These are phyloP conservation scores for Babylonia areolata DNA, from an alignment of 1,140 invertebrate genomes.

Conservation along the genomic window DNA sequence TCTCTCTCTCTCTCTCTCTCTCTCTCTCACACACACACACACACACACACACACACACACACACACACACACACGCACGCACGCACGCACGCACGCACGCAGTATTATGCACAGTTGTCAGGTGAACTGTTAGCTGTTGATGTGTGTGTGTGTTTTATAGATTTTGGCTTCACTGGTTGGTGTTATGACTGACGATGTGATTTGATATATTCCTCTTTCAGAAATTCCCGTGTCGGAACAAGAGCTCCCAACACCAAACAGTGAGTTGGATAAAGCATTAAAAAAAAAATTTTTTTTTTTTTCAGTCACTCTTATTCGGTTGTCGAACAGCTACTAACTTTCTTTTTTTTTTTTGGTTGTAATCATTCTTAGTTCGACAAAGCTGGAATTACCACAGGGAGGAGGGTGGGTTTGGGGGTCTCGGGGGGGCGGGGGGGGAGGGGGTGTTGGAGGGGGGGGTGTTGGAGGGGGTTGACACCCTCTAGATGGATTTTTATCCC, in stretches of 20 bases:
- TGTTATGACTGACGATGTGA: not conserved
- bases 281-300: too few relatives aligned
- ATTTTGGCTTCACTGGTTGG: not conserved
- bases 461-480: too few relatives aligned
- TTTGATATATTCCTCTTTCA: slow-evolving; percentile 10
- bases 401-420: too few relatives aligned
- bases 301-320: too few relatives aligned
- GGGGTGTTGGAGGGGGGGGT: too few relatives aligned
- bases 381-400: too few relatives aligned
- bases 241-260: not conserved
- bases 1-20: too few relatives aligned
- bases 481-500: too few relatives aligned
- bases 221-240: slow-evolving; percentile 26
- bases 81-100: not conserved
- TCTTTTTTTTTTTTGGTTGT: too few relatives aligned
- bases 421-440: too few relatives aligned
- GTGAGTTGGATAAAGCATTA: slow-evolving; percentile 35
- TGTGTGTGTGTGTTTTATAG: not conserved
- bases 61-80: not conserved
- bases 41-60: slow-evolving; percentile 17
- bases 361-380: too few relatives aligned
- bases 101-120: not conserved
- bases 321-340: too few relatives aligned
- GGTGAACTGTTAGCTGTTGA: not conserved
- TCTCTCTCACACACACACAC: not conserved